These are phyloP conservation scores for Melipona quadrifasciata DNA, from an alignment of 1,140 invertebrate species.

Conservation along the genomic window DNA sequence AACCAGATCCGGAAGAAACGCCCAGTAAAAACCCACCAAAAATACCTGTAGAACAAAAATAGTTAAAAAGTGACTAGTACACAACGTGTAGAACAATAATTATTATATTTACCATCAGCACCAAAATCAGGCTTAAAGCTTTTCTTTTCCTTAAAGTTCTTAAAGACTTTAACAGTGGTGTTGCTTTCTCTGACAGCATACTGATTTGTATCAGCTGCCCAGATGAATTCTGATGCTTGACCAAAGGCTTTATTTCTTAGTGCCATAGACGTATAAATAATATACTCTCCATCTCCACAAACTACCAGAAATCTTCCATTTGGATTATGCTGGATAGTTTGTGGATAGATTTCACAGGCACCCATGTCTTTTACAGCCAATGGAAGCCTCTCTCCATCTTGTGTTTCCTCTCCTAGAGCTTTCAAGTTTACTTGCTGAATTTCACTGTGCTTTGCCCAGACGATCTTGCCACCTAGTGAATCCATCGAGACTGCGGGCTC, in stretches of 20 bases:
- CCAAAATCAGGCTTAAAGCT: slow-evolving; percentile 98
- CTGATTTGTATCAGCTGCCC: slow-evolving; percentile 98
- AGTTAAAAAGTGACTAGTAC: not conserved
- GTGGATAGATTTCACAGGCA: slow-evolving; percentile 99
- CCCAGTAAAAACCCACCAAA: slow-evolving; percentile 97
- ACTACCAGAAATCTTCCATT: slow-evolving; percentile 99
- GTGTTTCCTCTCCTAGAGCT: slow-evolving; percentile 87
- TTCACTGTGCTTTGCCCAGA: slow-evolving; percentile 99
- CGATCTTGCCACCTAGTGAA: slow-evolving; percentile 97
- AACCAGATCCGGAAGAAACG: slow-evolving; percentile 95
- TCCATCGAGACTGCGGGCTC: slow-evolving; percentile 99
- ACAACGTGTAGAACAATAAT: slow-evolving; percentile 19
- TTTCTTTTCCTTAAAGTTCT: slow-evolving; percentile 99
- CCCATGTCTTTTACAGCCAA: slow-evolving; percentile 99
- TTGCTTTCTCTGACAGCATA: slow-evolving; percentile 96
- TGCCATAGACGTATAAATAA: slow-evolving; percentile 99
- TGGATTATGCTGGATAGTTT: slow-evolving; percentile 98
- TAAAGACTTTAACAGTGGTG: slow-evolving; percentile 96
- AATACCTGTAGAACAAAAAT: slow-evolving; percentile 86
- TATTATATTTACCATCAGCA: slow-evolving; percentile 88
- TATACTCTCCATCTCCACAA: slow-evolving; percentile 99
- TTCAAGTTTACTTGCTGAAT: slow-evolving; percentile 99
- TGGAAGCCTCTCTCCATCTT: slow-evolving; percentile 87
- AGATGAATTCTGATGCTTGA: slow-evolving; percentile 98
- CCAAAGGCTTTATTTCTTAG: slow-evolving; percentile 99